Base-by-base conservation (phyloP, 2,113 vertebrate species). In the Oryzias melastigma region DNA sequence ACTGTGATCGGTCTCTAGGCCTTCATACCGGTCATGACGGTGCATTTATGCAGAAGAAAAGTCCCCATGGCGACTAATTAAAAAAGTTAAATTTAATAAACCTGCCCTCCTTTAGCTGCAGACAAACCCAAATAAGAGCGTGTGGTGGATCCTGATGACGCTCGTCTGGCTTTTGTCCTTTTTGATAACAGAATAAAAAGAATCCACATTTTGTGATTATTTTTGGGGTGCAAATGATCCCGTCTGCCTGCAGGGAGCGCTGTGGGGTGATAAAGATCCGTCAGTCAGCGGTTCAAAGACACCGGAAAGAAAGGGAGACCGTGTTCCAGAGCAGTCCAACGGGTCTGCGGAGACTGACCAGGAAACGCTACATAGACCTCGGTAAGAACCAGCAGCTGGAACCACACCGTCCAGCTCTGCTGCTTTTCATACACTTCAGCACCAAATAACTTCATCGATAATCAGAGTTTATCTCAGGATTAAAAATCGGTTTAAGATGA, bases 251-350 rank as follows among this genome's bases (percentile, higher is more conserved):
- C 50, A 95, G 95, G 13, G 93, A 98, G 83, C 96, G 95, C 75
- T 94, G 93, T 0, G 97, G 96, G 49, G 92, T 97, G 81, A 95
- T 98, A 84, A 96, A 95, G 58, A 95, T 96, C 78, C 93, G 93
- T 18, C 90, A 92, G 73, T 74, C 93, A 40, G 90, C 90, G 64
- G 89, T 83, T 0, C 94, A 92, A 16, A 88, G 91, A 83, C 94
- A 92, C 85, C 90, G 92, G 83, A 90, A 92, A 0, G 97, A 98
- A 64, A 88, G 91, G 0, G 96, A 98, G 58, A 90, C 92, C 1
- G 90, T 86, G 1, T 91, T 93, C 78, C 94, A 93, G 83, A 92
- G 91, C 43, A 92, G 90, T 5, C 93, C 93, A 1, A 88, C 88
- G 10, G 88, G 91, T 17, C 82, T 90, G 2, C 87, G 88, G 69